Percentiles rank a stretch among this genome's conserved stretches.
These are phyloP conservation scores for Drosophila pruinosa DNA, from an alignment of 1,140 invertebrate species.

Conservation along the genomic window DNA sequence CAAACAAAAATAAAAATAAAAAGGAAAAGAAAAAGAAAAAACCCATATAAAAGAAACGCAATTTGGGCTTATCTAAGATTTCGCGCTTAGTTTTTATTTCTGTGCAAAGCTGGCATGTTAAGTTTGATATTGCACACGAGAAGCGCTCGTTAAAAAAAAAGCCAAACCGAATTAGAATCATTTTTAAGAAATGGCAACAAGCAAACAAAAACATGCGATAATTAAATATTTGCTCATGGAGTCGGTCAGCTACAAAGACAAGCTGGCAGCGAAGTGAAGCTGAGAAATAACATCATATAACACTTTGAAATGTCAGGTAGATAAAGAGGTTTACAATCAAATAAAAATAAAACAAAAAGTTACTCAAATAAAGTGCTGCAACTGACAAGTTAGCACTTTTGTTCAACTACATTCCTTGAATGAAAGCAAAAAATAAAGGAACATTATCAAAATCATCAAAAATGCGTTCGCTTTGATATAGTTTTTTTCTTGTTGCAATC, in stretches of 20 bases:
- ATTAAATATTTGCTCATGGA: constrained; percentile 48
- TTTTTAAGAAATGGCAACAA: constrained; percentile 36
- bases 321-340: background rate
- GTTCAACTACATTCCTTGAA: too few relatives aligned
- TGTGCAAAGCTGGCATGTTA: constrained; percentile 49
- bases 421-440: too few relatives aligned
- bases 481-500: constrained; percentile 17
- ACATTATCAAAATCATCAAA: background rate
- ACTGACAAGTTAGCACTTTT: too few relatives aligned
- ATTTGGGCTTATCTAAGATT: constrained; percentile 68
- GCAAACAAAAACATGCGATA: constrained; percentile 40
- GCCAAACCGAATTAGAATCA: constrained; percentile 9
- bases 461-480: background rate
- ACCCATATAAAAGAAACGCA: constrained; percentile 47
- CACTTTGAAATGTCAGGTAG: constrained; percentile 5
- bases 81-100: constrained; percentile 16
- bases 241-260: constrained; percentile 52
- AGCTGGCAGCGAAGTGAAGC: background rate
- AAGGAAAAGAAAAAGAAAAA: background rate
- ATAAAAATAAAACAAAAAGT: background rate
- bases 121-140: constrained; percentile 65
- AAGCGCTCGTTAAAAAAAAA: constrained; percentile 24
- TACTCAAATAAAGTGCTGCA: background rate
- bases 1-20: constrained; percentile 4
- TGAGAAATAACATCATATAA: background rate